phyloP scores from a whole-genome alignment of 2,797 vertebrate species.

The Scomberomorus guttatus region DNA sequence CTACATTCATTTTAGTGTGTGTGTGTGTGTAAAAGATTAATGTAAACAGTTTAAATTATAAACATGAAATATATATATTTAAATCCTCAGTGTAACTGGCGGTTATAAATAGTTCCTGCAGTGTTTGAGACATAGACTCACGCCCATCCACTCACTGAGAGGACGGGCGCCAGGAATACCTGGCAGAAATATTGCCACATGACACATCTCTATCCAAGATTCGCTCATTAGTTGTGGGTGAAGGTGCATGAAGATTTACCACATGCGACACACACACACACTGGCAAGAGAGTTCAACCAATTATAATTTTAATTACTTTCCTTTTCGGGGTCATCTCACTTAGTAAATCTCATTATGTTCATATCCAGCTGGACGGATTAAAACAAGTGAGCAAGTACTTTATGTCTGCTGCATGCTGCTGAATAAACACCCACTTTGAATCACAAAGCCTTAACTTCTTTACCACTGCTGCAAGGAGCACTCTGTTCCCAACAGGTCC shows the following conservation, averaged over 20 bases:
- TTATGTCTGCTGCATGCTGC: constrained; percentile 19
- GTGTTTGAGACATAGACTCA: too few species aligned
- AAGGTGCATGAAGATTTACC: background rate
- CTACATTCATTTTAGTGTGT: background rate
- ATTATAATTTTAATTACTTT: constrained; percentile 40
- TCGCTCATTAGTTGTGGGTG: background rate
- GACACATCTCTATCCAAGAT: constrained; percentile 1
- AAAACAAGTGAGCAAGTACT: constrained; percentile 22
- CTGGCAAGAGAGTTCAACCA: constrained; percentile 13
- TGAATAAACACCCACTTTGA: constrained; percentile 13
- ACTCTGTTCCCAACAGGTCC: background rate
- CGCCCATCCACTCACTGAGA: too few species aligned
- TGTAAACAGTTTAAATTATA: background rate
- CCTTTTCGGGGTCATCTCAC: constrained; percentile 16
- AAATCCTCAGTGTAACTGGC: background rate
- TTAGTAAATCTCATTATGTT: constrained; percentile 48
- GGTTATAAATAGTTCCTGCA: background rate
- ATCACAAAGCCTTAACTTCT: background rate
- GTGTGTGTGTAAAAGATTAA: background rate
- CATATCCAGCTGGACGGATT: constrained; percentile 35
- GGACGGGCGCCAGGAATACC: background rate
- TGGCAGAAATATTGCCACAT: constrained; percentile 1
- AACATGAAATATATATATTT: too few species aligned
- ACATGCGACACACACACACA: too few species aligned
- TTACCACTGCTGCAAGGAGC: background rate